A percentile compares a stretch with the other conserved stretches of the same genome.
phyloP scores from a whole-genome alignment of 2,888 invertebrate genomes.

The Leptogaster cylindrica region DNA sequence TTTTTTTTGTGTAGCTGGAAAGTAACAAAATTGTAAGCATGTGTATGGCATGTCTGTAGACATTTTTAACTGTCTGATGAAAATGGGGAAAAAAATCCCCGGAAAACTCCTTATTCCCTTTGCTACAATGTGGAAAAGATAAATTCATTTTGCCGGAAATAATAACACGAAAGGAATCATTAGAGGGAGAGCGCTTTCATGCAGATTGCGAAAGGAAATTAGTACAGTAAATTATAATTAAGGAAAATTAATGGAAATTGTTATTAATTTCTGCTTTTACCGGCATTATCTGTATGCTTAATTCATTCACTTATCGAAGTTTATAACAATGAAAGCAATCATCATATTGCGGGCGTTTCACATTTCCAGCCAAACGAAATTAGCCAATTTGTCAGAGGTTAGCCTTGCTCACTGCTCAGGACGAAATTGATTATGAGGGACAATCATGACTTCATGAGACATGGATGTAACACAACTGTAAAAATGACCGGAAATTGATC shows the following conservation, averaged over 20 bases:
- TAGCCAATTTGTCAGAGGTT: too few relatives aligned
- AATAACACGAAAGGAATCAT: slow-evolving; percentile 45
- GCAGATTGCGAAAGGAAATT: slow-evolving; percentile 41
- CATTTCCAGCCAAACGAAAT: too few relatives aligned
- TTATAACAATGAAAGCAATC: slow-evolving; percentile 1
- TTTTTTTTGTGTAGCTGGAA: background rate
- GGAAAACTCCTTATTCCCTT: slow-evolving; percentile 19
- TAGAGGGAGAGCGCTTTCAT: slow-evolving; percentile 37
- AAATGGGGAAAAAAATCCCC: slow-evolving; percentile 1
- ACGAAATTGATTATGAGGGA: too few relatives aligned
- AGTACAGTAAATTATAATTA: slow-evolving; percentile 45
- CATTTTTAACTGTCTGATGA: slow-evolving; percentile 23
- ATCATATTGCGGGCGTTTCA: too few relatives aligned
- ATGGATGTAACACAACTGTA: too few relatives aligned
- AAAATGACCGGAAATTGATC: too few relatives aligned
- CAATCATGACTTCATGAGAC: too few relatives aligned
- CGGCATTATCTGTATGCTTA: slow-evolving; percentile 35
- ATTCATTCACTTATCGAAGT: slow-evolving; percentile 22
- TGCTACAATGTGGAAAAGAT: slow-evolving; percentile 36
- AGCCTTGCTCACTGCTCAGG: too few relatives aligned
- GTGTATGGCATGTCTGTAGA: slow-evolving; percentile 5
- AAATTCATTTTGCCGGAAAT: slow-evolving; percentile 45
- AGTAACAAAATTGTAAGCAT: slow-evolving; percentile 6
- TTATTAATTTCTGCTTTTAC: slow-evolving; percentile 43
- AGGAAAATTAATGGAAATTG: slow-evolving; percentile 45